A percentile compares a stretch with the other conserved stretches of the same genome.
These are phyloP conservation scores for Heliconius eleuchia DNA, from an alignment of 1,140 invertebrate species.

Conservation along the genomic window DNA sequence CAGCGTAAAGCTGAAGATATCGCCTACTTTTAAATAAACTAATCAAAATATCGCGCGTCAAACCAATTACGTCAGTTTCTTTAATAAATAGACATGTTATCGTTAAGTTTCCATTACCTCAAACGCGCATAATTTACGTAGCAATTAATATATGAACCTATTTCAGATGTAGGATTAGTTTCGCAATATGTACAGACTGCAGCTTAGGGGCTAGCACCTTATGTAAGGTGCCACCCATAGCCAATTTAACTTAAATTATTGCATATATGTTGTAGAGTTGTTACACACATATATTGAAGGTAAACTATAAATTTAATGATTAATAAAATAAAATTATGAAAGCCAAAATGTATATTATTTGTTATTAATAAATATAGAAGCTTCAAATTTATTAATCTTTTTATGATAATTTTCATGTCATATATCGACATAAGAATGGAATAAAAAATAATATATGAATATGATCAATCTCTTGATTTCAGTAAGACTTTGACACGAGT, in stretches of 20 bases:
- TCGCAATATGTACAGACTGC: slow-evolving; percentile 40
- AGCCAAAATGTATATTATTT: background rate
- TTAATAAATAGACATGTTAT: slow-evolving; percentile 18
- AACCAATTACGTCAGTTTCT: slow-evolving; percentile 1
- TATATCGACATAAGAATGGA: no score
- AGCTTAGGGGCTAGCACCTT: slow-evolving; percentile 64
- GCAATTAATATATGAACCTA: slow-evolving; percentile 27
- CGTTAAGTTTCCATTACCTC: slow-evolving; percentile 21
- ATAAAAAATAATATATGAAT: no score
- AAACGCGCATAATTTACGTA: slow-evolving; percentile 28
- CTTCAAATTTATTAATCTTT: background rate
- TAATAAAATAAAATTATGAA: background rate
- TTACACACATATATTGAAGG: slow-evolving; percentile 13
- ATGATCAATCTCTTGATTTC: no score
- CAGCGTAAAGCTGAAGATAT: background rate
- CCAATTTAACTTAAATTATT: slow-evolving; percentile 60
- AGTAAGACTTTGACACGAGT: no score
- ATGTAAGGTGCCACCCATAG: slow-evolving; percentile 61
- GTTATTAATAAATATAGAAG: background rate
- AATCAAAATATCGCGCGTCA: slow-evolving; percentile 8
- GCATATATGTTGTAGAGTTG: slow-evolving; percentile 20
- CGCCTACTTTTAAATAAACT: slow-evolving; percentile 1
- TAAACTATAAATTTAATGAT: background rate
- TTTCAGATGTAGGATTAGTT: slow-evolving; percentile 26
- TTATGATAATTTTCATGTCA: no score